phyloP scores from a whole-genome alignment of 2,888 invertebrate genomes.

The Ischnus inquisitorius region DNA sequence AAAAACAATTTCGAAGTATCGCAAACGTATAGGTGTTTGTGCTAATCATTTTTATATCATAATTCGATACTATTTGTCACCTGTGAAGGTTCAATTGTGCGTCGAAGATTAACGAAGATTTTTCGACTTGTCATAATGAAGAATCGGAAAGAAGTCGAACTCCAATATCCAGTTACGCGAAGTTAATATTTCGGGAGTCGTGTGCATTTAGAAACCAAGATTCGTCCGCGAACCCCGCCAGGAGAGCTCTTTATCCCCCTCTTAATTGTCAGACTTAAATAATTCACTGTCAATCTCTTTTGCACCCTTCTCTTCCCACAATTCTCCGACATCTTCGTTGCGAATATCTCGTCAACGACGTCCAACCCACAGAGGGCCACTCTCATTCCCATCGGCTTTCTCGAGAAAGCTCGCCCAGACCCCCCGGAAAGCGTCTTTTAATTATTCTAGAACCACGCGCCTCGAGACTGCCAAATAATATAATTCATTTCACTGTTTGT shows the following conservation, averaged over 20 bases:
- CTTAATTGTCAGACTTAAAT: constrained; percentile 83
- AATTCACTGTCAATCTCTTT: constrained; percentile 84
- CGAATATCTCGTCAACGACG: constrained; percentile 42
- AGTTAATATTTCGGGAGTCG: constrained; percentile 13
- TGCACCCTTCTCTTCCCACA: constrained; percentile 76
- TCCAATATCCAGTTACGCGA: constrained; percentile 24
- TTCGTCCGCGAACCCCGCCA: constrained; percentile 30
- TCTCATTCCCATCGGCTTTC: constrained; percentile 28
- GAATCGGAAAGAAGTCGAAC: neutral
- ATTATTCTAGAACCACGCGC: constrained; percentile 78
- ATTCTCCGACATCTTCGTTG: constrained; percentile 59
- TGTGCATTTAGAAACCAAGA: constrained; percentile 53
- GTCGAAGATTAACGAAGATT: neutral
- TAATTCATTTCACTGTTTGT: constrained; percentile 82
- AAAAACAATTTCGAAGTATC: neutral
- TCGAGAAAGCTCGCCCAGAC: constrained; percentile 26
- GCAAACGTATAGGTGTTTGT: neutral
- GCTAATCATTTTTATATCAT: neutral
- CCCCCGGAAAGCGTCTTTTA: constrained; percentile 77
- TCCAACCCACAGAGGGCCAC: constrained; percentile 44
- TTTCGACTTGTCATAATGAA: constrained; percentile 5
- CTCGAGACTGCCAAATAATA: constrained; percentile 80
- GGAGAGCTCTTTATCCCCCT: constrained; percentile 63
- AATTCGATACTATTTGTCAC: neutral
- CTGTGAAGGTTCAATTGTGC: neutral